These are phyloP conservation scores for Rhincodon typus DNA, from an alignment of 2,797 vertebrate genomes.

Conservation along the genomic window DNA sequence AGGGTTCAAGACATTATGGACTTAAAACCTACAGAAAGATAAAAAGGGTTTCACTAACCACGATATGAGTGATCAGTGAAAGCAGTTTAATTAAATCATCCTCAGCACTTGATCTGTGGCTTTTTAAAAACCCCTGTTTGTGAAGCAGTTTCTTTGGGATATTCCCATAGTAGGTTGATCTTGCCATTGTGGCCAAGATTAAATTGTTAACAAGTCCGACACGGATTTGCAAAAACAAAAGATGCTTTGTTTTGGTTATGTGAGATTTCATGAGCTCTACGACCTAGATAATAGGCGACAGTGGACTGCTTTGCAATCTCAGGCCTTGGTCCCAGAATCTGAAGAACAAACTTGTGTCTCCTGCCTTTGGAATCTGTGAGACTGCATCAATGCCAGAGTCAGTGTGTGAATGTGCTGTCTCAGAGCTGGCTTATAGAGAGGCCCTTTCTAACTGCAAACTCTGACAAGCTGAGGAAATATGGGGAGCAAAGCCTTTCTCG, in stretches of 20 bases:
- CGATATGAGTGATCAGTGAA: neutral
- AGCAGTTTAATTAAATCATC: neutral
- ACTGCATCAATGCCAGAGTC: conserved; percentile 41
- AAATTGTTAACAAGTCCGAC: conserved; percentile 60
- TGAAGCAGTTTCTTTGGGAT: conserved; percentile 59
- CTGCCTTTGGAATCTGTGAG: conserved; percentile 42
- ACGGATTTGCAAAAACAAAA: conserved; percentile 63
- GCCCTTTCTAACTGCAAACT: neutral
- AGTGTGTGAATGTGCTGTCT: conserved; percentile 41
- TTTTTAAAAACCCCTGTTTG: conserved; percentile 39
- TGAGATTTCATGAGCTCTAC: conserved; percentile 58
- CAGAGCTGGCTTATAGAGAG: conserved; percentile 31
- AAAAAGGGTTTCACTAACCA: neutral
- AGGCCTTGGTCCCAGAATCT: conserved; percentile 48
- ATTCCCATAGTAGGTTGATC: conserved; percentile 52
- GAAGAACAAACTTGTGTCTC: conserved; percentile 42
- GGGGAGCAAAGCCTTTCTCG: too few species aligned
- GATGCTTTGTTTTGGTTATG: conserved; percentile 53
- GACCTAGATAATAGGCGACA: conserved; percentile 56
- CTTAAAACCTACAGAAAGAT: neutral
- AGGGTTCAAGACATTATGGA: neutral
- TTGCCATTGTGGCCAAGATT: conserved; percentile 52
- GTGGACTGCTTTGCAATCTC: conserved; percentile 54
- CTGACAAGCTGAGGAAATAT: neutral
- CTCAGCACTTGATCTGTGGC: neutral